These are phyloP conservation scores for Corvus hawaiiensis DNA, from an alignment of 2,113 vertebrate genomes.

Conservation along the genomic window DNA sequence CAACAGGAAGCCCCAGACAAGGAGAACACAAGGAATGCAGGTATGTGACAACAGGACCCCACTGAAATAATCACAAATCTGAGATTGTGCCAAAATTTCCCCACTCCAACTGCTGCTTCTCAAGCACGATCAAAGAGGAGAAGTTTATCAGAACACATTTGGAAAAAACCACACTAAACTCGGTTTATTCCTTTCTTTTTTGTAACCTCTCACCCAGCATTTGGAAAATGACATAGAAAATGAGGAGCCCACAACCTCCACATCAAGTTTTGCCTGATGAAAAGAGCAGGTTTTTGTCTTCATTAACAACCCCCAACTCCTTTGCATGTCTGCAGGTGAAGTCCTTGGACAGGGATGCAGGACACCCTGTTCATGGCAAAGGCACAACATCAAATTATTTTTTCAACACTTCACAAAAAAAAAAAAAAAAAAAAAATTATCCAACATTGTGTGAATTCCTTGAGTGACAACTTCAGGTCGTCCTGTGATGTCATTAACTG, in stretches of 20 bases:
- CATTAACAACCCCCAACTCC: constrained; percentile 32
- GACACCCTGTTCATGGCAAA: not conserved
- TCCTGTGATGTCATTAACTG: not conserved
- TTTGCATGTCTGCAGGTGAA: constrained; percentile 41
- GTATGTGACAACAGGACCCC: accelerated
- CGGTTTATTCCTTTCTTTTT: not conserved
- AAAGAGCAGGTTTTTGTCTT: constrained; percentile 22
- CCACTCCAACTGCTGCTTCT: not conserved
- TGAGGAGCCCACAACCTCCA: not conserved
- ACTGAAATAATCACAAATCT: not conserved
- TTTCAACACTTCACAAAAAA: not conserved
- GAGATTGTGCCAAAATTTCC: not conserved
- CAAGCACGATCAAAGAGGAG: accelerated
- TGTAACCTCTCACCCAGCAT: not conserved
- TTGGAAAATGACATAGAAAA: not conserved
- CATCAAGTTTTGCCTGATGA: not conserved
- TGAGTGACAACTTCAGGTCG: not conserved
- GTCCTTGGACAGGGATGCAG: not conserved
- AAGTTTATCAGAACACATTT: accelerated
- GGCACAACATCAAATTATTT: not conserved
- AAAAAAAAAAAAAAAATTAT: not conserved
- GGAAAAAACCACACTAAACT: accelerated
- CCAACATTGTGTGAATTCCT: not conserved
- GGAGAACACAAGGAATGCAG: no score
- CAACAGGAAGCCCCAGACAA: no score